phyloP scores from a whole-genome alignment of 30 jellyfish, hydroid and myxozoan species.

The Cassiopea andromeda region DNA sequence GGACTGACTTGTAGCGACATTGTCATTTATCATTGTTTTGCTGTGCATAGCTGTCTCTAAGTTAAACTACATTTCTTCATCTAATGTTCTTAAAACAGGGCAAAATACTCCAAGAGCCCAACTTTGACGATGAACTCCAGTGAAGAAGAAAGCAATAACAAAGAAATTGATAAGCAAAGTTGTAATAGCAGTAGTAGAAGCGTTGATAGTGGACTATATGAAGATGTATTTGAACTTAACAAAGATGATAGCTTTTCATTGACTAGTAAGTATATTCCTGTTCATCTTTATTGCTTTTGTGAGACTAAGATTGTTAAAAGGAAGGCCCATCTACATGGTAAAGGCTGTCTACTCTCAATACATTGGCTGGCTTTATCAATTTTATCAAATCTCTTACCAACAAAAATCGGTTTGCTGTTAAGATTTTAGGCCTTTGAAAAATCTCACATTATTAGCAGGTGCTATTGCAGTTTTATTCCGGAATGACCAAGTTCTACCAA shows the following conservation, averaged over 20 bases:
- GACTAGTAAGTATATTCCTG: background rate
- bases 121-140: conserved; percentile 37
- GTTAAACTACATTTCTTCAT: background rate
- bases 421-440: too few relatives aligned
- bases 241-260: conserved; percentile 14
- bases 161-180: conserved; percentile 58
- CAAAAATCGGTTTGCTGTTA: too few relatives aligned
- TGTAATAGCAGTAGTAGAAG: conserved; percentile 51
- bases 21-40: background rate
- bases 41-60: background rate
- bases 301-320: too few relatives aligned
- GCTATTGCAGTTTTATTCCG: too few relatives aligned
- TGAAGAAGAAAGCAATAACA: conserved; percentile 55
- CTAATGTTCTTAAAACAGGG: background rate
- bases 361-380: too few relatives aligned
- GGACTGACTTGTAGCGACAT: background rate
- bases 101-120: conserved; percentile 46
- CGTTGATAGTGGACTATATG: conserved; percentile 70
- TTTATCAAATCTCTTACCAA: too few relatives aligned
- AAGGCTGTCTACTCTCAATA: too few relatives aligned
- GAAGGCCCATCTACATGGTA: too few relatives aligned
- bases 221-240: conserved; percentile 54
- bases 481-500: too few relatives aligned
- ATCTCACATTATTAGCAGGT: too few relatives aligned
- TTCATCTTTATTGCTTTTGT: too few relatives aligned